Evolutionary conservation across 2,797 vertebrate genomes (phyloP), one percentile per base, ranked within the genome.

Genomic region (Smutsia temminckii): DNA sequence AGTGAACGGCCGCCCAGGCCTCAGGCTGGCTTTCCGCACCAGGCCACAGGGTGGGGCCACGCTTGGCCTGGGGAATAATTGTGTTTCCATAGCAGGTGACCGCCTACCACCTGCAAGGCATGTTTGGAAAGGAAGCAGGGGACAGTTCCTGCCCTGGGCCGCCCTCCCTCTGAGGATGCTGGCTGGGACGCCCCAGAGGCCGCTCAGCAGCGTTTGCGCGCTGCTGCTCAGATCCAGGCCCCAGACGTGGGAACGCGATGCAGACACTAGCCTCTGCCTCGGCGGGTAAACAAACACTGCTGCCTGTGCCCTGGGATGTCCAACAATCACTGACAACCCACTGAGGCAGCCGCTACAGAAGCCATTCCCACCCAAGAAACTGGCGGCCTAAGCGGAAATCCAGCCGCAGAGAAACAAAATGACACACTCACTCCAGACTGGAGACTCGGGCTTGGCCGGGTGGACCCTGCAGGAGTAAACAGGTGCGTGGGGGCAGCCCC

Each of bases 41-140:
- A 63, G 92, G 42, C 37, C n/a, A 17, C 40, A 16, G 37, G 66
- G 40, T 0, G 61, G 85, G 90, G 86, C 69, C n/a, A 16, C 12
- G 4, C 71, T 0, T 1, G 61, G 77, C 42, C 17, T n/a, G 0
- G 59, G 64, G 72, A 89, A 32, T 32, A 9, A 25, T 40, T 89
- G 0, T 12, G 79, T 97, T 97, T 96, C 97, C 92, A 32, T 2
- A 81, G 81, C 89, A 98, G 95, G 94, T 85, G 83, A 83, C 83
- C 80, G 14, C 92, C 61, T 72, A 84, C 94, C 94, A 93, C 23
- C 91, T 32, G 83, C 0, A 0, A 46, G 66, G 78, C 11, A 0
- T n/a, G 74, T 61, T 40, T 40, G 80, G 75, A 79, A 16, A 42
- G 42, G 85, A 84, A 78, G 59, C 53, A 11, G 57, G 64, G 0